Evolutionary conservation across 92 coral and sea anemone genomes (phyloP).

Genomic region (Umimayanthus kanabou): DNA sequence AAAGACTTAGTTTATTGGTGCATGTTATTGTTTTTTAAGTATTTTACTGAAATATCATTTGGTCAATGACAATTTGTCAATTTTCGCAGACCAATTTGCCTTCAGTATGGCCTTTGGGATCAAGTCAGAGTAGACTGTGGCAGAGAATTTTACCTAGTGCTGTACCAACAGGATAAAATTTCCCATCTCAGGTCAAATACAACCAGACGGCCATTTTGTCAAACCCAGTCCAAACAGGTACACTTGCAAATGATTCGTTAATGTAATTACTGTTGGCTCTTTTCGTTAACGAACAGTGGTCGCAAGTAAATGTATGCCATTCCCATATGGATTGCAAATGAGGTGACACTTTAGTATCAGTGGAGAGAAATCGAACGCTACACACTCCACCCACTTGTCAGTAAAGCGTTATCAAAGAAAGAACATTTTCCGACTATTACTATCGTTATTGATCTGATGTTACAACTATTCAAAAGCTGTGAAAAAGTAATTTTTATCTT

Average conservation of each 20-base stretch:
- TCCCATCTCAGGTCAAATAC: slow-evolving; percentile 38
- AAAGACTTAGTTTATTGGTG: background rate
- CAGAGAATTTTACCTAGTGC: slow-evolving; percentile 36
- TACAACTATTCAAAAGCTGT: background rate
- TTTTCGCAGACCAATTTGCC: slow-evolving; percentile 29
- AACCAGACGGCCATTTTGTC: slow-evolving; percentile 38
- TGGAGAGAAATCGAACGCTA: background rate
- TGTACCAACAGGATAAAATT: slow-evolving; percentile 37
- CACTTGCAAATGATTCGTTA: background rate
- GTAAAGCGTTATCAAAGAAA: background rate
- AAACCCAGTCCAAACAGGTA: slow-evolving; percentile 41
- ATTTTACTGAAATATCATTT: background rate
- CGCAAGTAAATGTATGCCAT: too few species aligned
- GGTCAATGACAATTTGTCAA: background rate
- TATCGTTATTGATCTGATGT: background rate
- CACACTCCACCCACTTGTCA: background rate
- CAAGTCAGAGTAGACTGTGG: slow-evolving; percentile 42
- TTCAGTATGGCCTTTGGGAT: slow-evolving; percentile 46
- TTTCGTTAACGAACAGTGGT: too few species aligned
- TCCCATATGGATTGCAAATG: background rate
- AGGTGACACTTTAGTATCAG: background rate
- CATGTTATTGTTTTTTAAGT: background rate
- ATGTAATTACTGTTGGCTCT: too few species aligned
- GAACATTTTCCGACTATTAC: background rate
- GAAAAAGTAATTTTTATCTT: background rate